Base-by-base conservation (phyloP, 2,113 vertebrate genomes). In the Romanogobio albipinnatus region DNA sequence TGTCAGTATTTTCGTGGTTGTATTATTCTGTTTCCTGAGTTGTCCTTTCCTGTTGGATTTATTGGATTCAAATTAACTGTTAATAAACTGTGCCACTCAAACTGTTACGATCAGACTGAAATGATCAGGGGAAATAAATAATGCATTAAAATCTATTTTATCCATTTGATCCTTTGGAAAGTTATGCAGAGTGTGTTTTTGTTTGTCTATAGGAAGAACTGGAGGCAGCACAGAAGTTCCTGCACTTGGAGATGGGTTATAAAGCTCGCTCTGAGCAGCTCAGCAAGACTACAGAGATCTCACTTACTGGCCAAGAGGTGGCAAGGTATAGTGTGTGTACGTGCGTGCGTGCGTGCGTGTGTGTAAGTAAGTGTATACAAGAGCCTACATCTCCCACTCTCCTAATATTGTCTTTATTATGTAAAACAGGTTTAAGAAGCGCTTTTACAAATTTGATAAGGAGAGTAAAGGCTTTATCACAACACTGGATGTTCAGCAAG, bases 181-280 rank as follows among this genome's bases (percentile, higher is more conserved):
- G 9, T 3, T 83, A 14, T 33, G 49, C 17, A 24, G 5, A n/a
- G 17, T 66, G 15, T 19, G 45, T 13, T 15, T 56, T 62, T 61
- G 66, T 74, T 29, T 84, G 75, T 84, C 17, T 81, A 47, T 56
- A 99, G 98, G 95, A 95, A 17, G 95, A 99, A 92, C 93, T 99
- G 3, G 95, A 96, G 66, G 90, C 92, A 0, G 98, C 97, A 0
- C 96, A 83, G 89, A 95, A 91, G 68, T 99, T 99, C 78, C 90
- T 99, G 7, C 96, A 99, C 85, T 95, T 95, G 0, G 98, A 99
- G 93, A 99, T 99, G 98, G 98, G 98, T 90, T 99, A 97, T 94
- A 97, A 97, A 90, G 96, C 97, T 26, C 96, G 97, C 9, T 96
- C 96, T 1, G 98, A 99, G 75, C 97, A 99, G 74, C 89, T 99